Conservation (phyloP, 2,113 vertebrate species). For the Oophaga pumilio region DNA sequence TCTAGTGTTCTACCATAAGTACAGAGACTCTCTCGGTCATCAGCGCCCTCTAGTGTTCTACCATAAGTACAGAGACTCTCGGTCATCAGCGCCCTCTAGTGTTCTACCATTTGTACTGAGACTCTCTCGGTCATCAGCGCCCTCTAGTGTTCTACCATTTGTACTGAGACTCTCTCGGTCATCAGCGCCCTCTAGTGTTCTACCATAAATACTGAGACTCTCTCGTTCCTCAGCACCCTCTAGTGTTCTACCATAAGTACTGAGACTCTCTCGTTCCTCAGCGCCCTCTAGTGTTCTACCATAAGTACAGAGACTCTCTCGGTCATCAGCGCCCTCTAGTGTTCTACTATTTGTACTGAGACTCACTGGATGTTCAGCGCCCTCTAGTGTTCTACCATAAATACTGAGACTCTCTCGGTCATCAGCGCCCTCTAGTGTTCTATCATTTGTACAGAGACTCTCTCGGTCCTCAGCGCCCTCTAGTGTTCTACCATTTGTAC, state of each 20-base stretch:
- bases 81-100: too few relatives aligned
- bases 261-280: not conserved
- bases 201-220: not conserved
- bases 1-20: too few relatives aligned
- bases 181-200: not conserved
- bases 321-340: not conserved
- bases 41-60: too few relatives aligned
- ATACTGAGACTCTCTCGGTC: not conserved
- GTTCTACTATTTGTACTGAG: not conserved
- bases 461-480: not conserved
- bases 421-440: not conserved
- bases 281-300: not conserved
- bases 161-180: not conserved
- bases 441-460: not conserved
- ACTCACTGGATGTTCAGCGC: not conserved
- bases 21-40: too few relatives aligned
- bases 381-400: not conserved
- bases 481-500: not conserved
- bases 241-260: not conserved
- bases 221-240: too few relatives aligned
- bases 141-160: not conserved
- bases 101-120: too few relatives aligned
- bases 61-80: too few relatives aligned
- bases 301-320: too few relatives aligned
- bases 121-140: too few relatives aligned